Conservation (phyloP, 1,140 invertebrate genomes). For the Halyomorpha halys region DNA sequence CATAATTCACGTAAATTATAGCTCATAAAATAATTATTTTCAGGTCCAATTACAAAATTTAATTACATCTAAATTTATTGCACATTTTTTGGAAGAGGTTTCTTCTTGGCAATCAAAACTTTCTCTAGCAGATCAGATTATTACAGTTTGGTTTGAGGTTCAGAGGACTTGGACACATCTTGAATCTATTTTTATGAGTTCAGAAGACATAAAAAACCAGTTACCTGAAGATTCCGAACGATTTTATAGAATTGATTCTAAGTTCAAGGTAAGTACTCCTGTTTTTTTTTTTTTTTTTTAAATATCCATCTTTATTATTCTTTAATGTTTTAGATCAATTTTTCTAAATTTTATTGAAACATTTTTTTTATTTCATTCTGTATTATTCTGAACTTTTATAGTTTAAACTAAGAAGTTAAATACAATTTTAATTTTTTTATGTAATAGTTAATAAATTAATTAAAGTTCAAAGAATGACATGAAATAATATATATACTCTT, state of each 20-base stretch:
- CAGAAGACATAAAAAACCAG: conserved; percentile 90
- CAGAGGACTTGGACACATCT: conserved; percentile 94
- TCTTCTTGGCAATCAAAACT: conserved; percentile 88
- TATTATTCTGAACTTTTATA: too few relatives aligned
- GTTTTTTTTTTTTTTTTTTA: too few relatives aligned
- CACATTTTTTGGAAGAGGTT: conserved; percentile 88
- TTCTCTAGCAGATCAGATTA: conserved; percentile 86
- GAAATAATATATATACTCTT: neutral
- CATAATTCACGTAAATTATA: too few relatives aligned
- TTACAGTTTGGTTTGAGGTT: conserved; percentile 90
- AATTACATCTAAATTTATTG: conserved; percentile 94
- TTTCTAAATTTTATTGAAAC: too few relatives aligned
- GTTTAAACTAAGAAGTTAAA: too few relatives aligned
- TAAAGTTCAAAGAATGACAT: neutral
- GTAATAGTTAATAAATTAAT: too few relatives aligned
- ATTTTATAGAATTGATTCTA: conserved; percentile 81
- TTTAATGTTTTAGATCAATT: too few relatives aligned
- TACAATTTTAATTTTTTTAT: too few relatives aligned
- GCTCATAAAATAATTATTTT: neutral
- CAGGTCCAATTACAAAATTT: conserved; percentile 87
- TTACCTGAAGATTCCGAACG: conserved; percentile 84
- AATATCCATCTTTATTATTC: too few relatives aligned
- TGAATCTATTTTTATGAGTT: conserved; percentile 96
- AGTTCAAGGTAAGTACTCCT: conserved; percentile 60
- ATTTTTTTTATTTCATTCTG: too few relatives aligned